These are phyloP conservation scores for Xenopus petersii DNA, from an alignment of 2,797 vertebrate genomes.

Conservation along the genomic window DNA sequence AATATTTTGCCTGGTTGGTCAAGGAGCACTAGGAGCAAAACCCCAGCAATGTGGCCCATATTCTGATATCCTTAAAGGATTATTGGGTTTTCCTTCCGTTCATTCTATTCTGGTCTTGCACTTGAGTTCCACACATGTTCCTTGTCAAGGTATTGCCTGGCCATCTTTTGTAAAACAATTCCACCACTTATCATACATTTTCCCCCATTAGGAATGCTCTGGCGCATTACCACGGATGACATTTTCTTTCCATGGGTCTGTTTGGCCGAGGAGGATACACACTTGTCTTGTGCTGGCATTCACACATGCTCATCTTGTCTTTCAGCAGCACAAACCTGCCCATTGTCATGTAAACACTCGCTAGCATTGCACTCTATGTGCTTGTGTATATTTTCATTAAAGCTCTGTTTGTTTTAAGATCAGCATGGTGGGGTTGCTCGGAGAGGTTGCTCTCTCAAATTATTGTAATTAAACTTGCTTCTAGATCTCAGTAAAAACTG, in stretches of 20 bases:
- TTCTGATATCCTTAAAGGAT: too few species aligned
- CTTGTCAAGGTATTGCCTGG: slow-evolving; percentile 57
- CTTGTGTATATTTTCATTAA: slow-evolving; percentile 25
- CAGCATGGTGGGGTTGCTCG: neutral
- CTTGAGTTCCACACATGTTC: slow-evolving; percentile 56
- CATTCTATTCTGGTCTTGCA: too few species aligned
- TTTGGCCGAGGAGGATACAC: slow-evolving; percentile 45
- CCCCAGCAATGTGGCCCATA: too few species aligned
- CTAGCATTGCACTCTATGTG: neutral
- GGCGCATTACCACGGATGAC: slow-evolving; percentile 60
- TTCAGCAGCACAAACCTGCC: slow-evolving; percentile 12
- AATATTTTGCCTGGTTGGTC: too few species aligned
- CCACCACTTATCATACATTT: slow-evolving; percentile 71
- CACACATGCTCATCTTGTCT: slow-evolving; percentile 12
- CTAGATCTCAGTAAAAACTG: neutral
- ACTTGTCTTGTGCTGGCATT: neutral
- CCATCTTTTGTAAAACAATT: slow-evolving; percentile 55
- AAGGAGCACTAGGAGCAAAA: too few species aligned
- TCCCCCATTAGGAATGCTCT: slow-evolving; percentile 73
- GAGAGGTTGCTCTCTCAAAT: slow-evolving; percentile 8
- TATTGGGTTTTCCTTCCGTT: too few species aligned
- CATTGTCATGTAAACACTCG: neutral
- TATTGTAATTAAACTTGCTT: slow-evolving; percentile 6
- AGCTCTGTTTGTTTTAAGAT: slow-evolving; percentile 36
- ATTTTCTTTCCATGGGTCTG: slow-evolving; percentile 61